These are phyloP conservation scores for Mythimna loreyi DNA, from an alignment of 2,888 invertebrate genomes.

Conservation along the genomic window DNA sequence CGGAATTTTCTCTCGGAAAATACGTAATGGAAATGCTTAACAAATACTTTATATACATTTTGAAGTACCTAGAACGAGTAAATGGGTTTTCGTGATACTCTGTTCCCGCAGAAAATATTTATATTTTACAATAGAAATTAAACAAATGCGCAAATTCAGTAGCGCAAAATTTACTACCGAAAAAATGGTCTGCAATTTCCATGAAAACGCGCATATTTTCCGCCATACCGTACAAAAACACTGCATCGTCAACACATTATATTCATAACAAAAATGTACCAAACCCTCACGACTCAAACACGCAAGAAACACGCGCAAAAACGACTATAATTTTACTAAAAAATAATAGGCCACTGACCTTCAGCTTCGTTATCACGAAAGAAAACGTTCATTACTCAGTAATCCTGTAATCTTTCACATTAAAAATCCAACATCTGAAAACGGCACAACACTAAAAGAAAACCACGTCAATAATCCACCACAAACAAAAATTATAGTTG, in stretches of 20 bases:
- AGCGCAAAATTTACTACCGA: slow-evolving; percentile 15
- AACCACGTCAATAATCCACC: slow-evolving; percentile 57
- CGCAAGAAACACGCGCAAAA: slow-evolving; percentile 33
- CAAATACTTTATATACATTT: slow-evolving; percentile 38
- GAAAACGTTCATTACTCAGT: slow-evolving; percentile 66
- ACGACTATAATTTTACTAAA: slow-evolving; percentile 20
- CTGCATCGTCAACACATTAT: slow-evolving; percentile 47
- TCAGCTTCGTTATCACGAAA: slow-evolving; percentile 63
- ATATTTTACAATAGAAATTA: slow-evolving; percentile 15
- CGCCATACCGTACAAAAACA: slow-evolving; percentile 26
- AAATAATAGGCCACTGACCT: slow-evolving; percentile 61
- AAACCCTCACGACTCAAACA: slow-evolving; percentile 29
- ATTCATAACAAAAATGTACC: slow-evolving; percentile 60
- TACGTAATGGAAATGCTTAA: slow-evolving; percentile 5
- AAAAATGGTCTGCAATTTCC: slow-evolving; percentile 30
- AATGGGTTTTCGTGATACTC: slow-evolving; percentile 10
- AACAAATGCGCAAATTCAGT: slow-evolving; percentile 10
- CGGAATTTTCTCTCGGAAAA: slow-evolving; percentile 25
- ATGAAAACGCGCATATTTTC: slow-evolving; percentile 5
- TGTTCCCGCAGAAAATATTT: slow-evolving; percentile 6
- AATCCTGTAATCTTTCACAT: slow-evolving; percentile 67
- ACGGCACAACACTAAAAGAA: slow-evolving; percentile 59
- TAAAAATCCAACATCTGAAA: slow-evolving; percentile 66
- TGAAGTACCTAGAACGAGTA: slow-evolving; percentile 1
- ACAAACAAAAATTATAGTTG: slow-evolving; percentile 43